phyloP scores from a whole-genome alignment of 2,888 invertebrate species.

The Axea sp. region DNA sequence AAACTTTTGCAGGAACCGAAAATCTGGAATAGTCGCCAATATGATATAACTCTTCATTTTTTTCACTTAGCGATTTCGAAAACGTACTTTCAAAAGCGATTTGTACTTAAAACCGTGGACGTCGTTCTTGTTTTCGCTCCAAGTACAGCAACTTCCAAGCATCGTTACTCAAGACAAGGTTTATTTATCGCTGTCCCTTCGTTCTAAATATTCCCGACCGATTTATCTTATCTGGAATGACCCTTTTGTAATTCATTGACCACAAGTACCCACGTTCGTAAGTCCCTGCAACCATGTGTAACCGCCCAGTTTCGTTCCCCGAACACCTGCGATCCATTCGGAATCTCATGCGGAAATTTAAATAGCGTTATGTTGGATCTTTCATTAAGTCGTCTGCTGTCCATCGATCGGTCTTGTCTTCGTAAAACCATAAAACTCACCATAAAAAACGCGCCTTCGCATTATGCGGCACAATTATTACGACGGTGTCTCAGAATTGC shows the following conservation, averaged over 20 bases:
- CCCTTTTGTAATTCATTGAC: slow-evolving; percentile 57
- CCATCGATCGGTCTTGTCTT: too few species aligned
- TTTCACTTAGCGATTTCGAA: slow-evolving; percentile 46
- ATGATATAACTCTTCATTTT: slow-evolving; percentile 28
- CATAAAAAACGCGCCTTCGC: too few species aligned
- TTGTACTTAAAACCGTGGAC: slow-evolving; percentile 33
- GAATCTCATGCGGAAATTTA: slow-evolving; percentile 11
- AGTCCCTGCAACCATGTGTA: slow-evolving; percentile 27
- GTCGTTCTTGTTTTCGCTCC: slow-evolving; percentile 23
- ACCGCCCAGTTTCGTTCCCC: slow-evolving; percentile 7
- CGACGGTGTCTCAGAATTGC: not conserved
- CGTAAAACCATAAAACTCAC: too few species aligned
- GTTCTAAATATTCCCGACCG: slow-evolving; percentile 51
- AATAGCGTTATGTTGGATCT: slow-evolving; percentile 15
- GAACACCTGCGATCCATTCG: slow-evolving; percentile 24
- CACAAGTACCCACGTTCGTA: slow-evolving; percentile 24
- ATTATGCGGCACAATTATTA: slow-evolving; percentile 3
- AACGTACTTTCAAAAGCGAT: slow-evolving; percentile 35
- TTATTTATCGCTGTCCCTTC: slow-evolving; percentile 44
- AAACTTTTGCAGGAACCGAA: slow-evolving; percentile 28
- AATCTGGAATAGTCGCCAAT: slow-evolving; percentile 33
- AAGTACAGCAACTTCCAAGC: slow-evolving; percentile 20
- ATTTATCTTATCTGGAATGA: slow-evolving; percentile 54
- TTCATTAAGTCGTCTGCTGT: slow-evolving; percentile 9
- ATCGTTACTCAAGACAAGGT: slow-evolving; percentile 37